phyloP scores from a whole-genome alignment of 2,113 vertebrate species.

The Vanacampus margaritifer region DNA sequence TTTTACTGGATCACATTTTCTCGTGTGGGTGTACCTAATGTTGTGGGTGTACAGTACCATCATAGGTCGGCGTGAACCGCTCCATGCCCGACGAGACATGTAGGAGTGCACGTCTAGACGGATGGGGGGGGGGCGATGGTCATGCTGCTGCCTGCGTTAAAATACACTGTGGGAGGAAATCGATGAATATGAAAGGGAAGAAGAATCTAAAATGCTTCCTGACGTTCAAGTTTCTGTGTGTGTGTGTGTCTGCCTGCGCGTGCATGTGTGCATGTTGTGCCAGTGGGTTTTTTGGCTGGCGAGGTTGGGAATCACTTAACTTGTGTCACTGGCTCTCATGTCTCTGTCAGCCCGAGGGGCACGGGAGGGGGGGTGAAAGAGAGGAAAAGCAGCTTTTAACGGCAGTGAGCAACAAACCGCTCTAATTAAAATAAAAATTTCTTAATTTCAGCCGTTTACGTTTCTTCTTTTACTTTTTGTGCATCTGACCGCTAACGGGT shows the following conservation, averaged over 20 bases:
- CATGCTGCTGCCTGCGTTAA: slow-evolving; percentile 19
- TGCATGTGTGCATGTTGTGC: slow-evolving; percentile 42
- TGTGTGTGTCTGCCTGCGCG: slow-evolving; percentile 21
- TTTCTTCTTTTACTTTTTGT: not conserved
- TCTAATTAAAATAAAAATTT: too few species aligned
- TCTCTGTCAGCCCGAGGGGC: slow-evolving; percentile 50
- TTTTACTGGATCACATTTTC: not conserved
- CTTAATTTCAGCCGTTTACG: not conserved
- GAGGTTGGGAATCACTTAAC: slow-evolving; percentile 67
- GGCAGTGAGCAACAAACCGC: not conserved
- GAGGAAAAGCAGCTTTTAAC: slow-evolving; percentile 20
- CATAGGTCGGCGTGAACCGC: slow-evolving; percentile 10
- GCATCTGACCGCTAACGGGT: not conserved
- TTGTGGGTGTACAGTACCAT: not conserved
- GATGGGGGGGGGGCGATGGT: slow-evolving; percentile 10
- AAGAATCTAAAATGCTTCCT: not conserved
- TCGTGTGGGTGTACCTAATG: not conserved
- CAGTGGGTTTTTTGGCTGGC: slow-evolving; percentile 50
- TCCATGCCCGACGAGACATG: slow-evolving; percentile 21
- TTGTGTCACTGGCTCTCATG: slow-evolving; percentile 66
- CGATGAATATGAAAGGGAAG: not conserved
- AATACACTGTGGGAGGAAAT: slow-evolving; percentile 11
- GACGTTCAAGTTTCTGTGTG: not conserved
- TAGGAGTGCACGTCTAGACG: slow-evolving; percentile 32
- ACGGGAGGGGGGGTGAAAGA: slow-evolving; percentile 22